Conservation (phyloP, 2,797 vertebrate species). For the Anisognathus igniventris region DNA sequence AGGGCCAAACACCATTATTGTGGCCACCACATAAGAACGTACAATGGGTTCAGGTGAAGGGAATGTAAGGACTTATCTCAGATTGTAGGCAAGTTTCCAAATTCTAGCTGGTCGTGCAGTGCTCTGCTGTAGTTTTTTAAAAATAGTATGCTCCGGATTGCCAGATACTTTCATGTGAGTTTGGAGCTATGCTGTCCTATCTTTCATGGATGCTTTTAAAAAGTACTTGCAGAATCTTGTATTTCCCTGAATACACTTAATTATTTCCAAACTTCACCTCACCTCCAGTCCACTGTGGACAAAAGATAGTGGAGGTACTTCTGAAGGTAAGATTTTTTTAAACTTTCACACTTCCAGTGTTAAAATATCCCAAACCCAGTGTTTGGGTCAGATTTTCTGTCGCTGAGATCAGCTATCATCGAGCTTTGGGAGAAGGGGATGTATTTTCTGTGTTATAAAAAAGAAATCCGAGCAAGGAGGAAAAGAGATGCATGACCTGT, state of each 20-base stretch:
- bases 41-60: rapidly evolving
- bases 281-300: neutral
- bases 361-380: neutral
- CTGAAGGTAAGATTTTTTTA: neutral
- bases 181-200: neutral
- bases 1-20: rapidly evolving
- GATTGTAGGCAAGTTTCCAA: neutral
- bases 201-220: neutral
- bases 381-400: neutral
- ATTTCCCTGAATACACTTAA: neutral
- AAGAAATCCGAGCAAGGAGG: neutral
- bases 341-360: neutral
- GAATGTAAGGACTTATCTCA: neutral
- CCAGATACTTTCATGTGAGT: rapidly evolving
- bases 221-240: neutral
- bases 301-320: neutral
- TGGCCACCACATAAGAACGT: rapidly evolving
- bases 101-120: too few species aligned
- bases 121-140: neutral
- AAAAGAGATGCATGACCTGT: neutral
- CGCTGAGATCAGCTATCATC: neutral
- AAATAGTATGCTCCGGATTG: rapidly evolving
- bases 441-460: neutral
- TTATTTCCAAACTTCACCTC: neutral
- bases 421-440: neutral